Evolutionary conservation across 2,113 vertebrate species (phyloP).

Genomic region (Pungitius pungitius): DNA sequence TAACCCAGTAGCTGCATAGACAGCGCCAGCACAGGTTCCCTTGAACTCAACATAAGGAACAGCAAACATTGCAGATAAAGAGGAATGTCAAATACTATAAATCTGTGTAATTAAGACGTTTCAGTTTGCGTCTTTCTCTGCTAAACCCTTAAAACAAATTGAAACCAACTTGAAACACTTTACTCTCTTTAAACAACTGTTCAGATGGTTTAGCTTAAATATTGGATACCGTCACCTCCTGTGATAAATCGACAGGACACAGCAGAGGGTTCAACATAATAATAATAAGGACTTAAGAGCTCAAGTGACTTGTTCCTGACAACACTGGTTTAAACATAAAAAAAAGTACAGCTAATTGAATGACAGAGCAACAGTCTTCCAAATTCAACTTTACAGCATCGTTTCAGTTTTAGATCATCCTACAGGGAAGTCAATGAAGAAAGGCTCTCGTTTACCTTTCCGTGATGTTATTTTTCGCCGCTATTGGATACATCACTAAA

Average conservation of each 20-base stretch:
- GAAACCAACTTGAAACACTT: neutral
- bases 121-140: neutral
- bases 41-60: neutral
- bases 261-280: neutral
- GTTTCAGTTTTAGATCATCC: neutral
- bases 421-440: neutral
- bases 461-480: neutral
- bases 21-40: neutral
- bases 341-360: neutral
- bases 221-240: constrained; percentile 31
- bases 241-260: constrained; percentile 12
- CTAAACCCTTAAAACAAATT: neutral
- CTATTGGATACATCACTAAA: neutral
- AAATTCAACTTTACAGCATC: neutral
- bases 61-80: neutral
- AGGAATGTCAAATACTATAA: neutral
- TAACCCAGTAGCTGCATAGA: neutral
- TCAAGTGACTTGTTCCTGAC: neutral
- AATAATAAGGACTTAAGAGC: neutral
- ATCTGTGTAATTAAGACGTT: neutral
- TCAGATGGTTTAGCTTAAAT: neutral
- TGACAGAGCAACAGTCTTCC: neutral
- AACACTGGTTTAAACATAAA: neutral
- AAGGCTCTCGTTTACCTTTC: neutral
- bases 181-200: neutral